Percentiles rank a stretch among this genome's conserved stretches.
phyloP scores from a whole-genome alignment of 2,888 invertebrate genomes.

The Lithophane socia region DNA sequence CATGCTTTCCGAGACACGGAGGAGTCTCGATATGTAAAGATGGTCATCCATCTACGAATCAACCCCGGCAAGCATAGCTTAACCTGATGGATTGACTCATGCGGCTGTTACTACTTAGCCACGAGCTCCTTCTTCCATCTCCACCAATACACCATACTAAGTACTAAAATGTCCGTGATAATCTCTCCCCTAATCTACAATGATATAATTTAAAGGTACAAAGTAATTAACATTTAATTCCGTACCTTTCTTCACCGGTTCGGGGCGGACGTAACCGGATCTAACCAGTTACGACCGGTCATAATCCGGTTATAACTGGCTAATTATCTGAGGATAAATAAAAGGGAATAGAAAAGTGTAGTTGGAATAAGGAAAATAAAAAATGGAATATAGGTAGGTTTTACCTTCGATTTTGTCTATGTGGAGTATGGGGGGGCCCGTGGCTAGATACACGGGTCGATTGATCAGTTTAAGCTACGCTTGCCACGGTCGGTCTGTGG shows the following conservation, averaged over 20 bases:
- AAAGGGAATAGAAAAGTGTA: constrained; percentile 14
- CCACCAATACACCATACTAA: not conserved
- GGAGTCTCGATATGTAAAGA: too few relatives aligned
- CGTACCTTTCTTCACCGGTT: constrained; percentile 54
- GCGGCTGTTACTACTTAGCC: too few relatives aligned
- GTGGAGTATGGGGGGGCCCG: too few relatives aligned
- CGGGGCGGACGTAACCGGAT: constrained; percentile 54
- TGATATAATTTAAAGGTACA: constrained; percentile 39
- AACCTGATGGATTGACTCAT: too few relatives aligned
- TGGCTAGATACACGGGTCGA: too few relatives aligned
- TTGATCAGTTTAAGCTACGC: too few relatives aligned
- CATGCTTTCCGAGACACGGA: too few relatives aligned
- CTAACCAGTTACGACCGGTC: constrained; percentile 59
- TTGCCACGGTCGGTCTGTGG: too few relatives aligned
- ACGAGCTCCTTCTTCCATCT: too few relatives aligned
- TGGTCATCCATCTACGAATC: too few relatives aligned
- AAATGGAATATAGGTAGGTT: not conserved
- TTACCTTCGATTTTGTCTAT: not conserved
- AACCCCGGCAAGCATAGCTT: too few relatives aligned
- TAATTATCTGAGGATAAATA: constrained; percentile 56
- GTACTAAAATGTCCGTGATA: constrained; percentile 8
- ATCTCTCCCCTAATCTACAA: constrained; percentile 42
- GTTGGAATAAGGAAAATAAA: not conserved
- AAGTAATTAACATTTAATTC: constrained; percentile 62
- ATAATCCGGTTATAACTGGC: constrained; percentile 57